These are phyloP conservation scores for Patiria pectinifera DNA, from an alignment of 53 echinoderm and acorn worm genomes.

Conservation along the genomic window DNA sequence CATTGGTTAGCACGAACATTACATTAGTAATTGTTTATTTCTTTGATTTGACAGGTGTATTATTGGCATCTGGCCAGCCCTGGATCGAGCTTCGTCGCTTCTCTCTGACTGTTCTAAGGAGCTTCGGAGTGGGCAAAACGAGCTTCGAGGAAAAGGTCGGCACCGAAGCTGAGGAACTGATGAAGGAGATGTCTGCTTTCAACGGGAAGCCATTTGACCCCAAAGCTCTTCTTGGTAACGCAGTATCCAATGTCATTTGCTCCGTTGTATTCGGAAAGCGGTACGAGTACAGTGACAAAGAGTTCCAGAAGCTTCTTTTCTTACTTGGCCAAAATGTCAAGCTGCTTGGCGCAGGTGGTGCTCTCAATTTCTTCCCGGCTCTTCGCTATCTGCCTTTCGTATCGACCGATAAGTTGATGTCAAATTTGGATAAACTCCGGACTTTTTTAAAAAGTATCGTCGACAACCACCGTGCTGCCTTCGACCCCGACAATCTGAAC, in stretches of 20 bases:
- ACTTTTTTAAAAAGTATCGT: constrained; percentile 47
- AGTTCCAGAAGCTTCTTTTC: not conserved
- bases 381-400: not conserved
- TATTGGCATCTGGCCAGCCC: constrained; percentile 30
- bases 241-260: constrained; percentile 75
- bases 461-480: constrained; percentile 23
- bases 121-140: constrained; percentile 76
- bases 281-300: constrained; percentile 23
- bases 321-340: not conserved
- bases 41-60: not conserved
- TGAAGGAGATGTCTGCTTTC: constrained; percentile 14
- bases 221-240: constrained; percentile 18
- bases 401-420: not conserved
- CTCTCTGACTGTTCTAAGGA: constrained; percentile 60
- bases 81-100: constrained; percentile 76
- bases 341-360: not conserved
- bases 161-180: constrained; percentile 47
- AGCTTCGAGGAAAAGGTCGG: constrained; percentile 71
- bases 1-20: too few species aligned
- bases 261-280: constrained; percentile 13
- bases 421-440: not conserved
- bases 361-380: not conserved
- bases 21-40: not conserved
- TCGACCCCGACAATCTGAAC: constrained; percentile 33
- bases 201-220: constrained; percentile 70